These are phyloP conservation scores for Brevimyrus niger DNA, from an alignment of 2,113 vertebrate species.

Conservation along the genomic window DNA sequence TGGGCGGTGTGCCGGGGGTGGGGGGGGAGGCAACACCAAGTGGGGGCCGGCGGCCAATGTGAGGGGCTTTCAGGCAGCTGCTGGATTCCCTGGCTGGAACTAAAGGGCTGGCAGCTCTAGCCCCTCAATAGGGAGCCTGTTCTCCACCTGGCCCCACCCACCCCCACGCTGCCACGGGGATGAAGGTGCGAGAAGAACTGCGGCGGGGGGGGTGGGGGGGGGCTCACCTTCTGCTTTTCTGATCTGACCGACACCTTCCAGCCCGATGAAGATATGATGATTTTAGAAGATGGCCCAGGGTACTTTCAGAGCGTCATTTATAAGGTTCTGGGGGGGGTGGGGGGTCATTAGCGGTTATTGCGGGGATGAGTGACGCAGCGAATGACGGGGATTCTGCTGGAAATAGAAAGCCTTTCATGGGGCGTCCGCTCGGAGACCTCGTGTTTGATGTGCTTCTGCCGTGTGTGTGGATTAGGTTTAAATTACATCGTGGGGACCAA, in stretches of 20 bases:
- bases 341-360: slow-evolving; percentile 50
- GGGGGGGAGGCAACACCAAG: background rate
- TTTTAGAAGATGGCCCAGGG: slow-evolving; percentile 37
- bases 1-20: background rate
- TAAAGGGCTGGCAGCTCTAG: slow-evolving; percentile 14
- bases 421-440: slow-evolving; percentile 12
- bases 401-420: slow-evolving; percentile 52
- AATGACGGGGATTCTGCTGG: slow-evolving; percentile 43
- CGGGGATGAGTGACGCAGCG: slow-evolving; percentile 51
- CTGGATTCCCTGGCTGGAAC: slow-evolving; percentile 20
- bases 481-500: too few species aligned
- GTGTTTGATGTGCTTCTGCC: slow-evolving; percentile 45
- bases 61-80: slow-evolving; percentile 36
- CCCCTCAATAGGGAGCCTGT: slow-evolving; percentile 27
- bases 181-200: background rate
- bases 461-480: background rate
- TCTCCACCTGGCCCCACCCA: background rate
- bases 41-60: slow-evolving; percentile 30
- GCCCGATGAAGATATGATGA: slow-evolving; percentile 46
- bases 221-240: background rate
- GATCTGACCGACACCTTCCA: background rate
- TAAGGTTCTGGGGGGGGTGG: slow-evolving; percentile 40
- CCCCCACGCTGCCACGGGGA: background rate
- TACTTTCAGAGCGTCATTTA: slow-evolving; percentile 54
- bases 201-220: background rate